These are phyloP conservation scores for Dicycla oo DNA, from an alignment of 2,888 invertebrate species.

Conservation along the genomic window DNA sequence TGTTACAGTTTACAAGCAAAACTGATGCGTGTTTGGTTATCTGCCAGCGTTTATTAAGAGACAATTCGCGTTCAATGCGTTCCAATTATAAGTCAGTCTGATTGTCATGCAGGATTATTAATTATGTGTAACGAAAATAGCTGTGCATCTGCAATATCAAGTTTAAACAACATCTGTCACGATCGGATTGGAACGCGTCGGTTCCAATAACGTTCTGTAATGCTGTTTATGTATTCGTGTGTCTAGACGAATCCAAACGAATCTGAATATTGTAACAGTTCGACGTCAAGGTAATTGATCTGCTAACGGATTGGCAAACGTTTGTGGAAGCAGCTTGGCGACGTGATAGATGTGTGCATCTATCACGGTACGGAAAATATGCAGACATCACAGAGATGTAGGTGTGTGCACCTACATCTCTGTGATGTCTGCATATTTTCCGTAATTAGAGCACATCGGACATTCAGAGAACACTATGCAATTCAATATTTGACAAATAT, in stretches of 20 bases:
- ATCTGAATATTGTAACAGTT: slow-evolving; percentile 50
- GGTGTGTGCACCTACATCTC: neutral
- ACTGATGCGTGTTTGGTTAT: slow-evolving; percentile 70
- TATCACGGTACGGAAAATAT: no score
- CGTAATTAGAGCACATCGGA: slow-evolving; percentile 33
- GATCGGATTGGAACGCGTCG: neutral
- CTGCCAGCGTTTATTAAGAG: slow-evolving; percentile 78
- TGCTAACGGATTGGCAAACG: slow-evolving; percentile 39
- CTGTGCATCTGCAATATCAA: slow-evolving; percentile 39
- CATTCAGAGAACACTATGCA: slow-evolving; percentile 23
- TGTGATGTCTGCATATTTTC: slow-evolving; percentile 18
- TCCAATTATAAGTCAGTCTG: slow-evolving; percentile 72
- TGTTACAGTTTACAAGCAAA: slow-evolving; percentile 45
- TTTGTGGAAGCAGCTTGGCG: slow-evolving; percentile 39
- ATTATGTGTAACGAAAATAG: slow-evolving; percentile 61
- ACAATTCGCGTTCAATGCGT: slow-evolving; percentile 72
- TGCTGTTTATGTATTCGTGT: slow-evolving; percentile 35
- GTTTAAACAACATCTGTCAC: slow-evolving; percentile 37
- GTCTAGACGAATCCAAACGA: slow-evolving; percentile 48
- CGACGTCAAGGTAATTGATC: slow-evolving; percentile 50
- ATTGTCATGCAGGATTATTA: slow-evolving; percentile 63
- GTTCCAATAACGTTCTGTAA: slow-evolving; percentile 25
- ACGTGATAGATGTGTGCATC: slow-evolving; percentile 12
- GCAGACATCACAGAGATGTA: no score
- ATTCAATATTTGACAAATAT: slow-evolving; percentile 47